Evolutionary conservation across 2,113 vertebrate genomes (phyloP).

Genomic region (Aythya baeri): DNA sequence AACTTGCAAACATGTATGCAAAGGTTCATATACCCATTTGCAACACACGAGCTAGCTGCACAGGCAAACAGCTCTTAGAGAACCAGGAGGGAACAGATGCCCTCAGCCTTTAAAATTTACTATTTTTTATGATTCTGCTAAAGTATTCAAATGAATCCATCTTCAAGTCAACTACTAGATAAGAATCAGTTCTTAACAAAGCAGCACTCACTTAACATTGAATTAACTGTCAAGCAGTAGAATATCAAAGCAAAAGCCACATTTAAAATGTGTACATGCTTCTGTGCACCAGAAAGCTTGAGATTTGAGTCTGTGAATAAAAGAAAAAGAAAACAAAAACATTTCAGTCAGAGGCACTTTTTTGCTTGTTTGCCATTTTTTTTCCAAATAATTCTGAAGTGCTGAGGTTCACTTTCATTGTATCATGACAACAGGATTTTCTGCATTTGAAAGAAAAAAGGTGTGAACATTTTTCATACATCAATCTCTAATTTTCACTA

Average conservation of each 20-base stretch:
- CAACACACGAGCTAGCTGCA: rapidly evolving
- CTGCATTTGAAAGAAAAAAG: background rate
- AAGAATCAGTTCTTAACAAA: background rate
- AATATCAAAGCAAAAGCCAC: background rate
- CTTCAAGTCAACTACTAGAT: background rate
- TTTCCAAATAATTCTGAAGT: background rate
- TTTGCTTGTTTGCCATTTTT: background rate
- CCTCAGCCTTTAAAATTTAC: background rate
- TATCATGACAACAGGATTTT: background rate
- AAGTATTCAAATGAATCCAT: background rate
- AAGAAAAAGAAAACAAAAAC: background rate
- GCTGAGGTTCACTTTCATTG: background rate
- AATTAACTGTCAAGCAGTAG: background rate
- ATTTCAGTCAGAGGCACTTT: background rate
- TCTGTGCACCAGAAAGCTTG: background rate
- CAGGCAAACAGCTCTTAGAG: background rate
- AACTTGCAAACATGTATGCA: rapidly evolving
- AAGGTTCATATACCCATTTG: rapidly evolving
- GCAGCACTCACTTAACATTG: background rate
- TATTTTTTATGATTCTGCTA: background rate
- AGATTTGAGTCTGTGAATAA: background rate
- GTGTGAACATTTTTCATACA: rapidly evolving
- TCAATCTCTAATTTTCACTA: background rate
- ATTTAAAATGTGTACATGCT: background rate
- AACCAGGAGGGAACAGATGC: background rate